phyloP scores from a whole-genome alignment of 2,888 invertebrate genomes.

The Philereme transversata region DNA sequence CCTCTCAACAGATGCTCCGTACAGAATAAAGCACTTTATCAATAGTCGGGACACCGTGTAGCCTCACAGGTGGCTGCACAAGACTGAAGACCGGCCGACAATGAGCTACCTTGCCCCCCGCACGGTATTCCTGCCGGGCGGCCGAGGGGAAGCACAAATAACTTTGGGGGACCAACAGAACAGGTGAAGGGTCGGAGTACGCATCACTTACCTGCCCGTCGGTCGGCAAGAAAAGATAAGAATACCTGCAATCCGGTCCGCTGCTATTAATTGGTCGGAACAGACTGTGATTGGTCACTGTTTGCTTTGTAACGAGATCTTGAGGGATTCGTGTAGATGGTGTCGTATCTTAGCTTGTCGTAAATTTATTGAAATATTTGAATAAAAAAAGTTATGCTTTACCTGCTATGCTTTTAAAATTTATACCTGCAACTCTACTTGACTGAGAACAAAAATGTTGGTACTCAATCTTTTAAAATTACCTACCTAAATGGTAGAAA shows the following conservation, averaged over 20 bases:
- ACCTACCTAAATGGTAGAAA: no score
- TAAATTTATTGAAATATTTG: conserved; percentile 6
- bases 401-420: no score
- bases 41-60: conserved; percentile 60
- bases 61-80: conserved; percentile 73
- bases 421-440: no score
- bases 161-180: conserved; percentile 53
- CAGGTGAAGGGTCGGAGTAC: conserved; percentile 65
- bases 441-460: no score
- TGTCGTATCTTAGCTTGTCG: conserved; percentile 16
- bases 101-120: conserved; percentile 55
- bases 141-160: conserved; percentile 58
- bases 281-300: conserved; percentile 51
- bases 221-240: conserved; percentile 44
- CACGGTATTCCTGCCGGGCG: conserved; percentile 41
- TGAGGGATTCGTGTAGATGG: conserved; percentile 31
- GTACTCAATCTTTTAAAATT: no score
- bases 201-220: conserved; percentile 71
- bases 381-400: background rate
- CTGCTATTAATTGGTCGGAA: conserved; percentile 68
- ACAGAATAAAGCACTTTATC: conserved; percentile 66
- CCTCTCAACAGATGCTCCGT: conserved; percentile 57
- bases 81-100: conserved; percentile 57
- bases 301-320: conserved; percentile 49
- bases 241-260: conserved; percentile 68